A percentile compares a stretch with the other conserved stretches of the same genome.
Conservation (phyloP, 2,113 vertebrate species). For the Phalacrocorax aristotelis region DNA sequence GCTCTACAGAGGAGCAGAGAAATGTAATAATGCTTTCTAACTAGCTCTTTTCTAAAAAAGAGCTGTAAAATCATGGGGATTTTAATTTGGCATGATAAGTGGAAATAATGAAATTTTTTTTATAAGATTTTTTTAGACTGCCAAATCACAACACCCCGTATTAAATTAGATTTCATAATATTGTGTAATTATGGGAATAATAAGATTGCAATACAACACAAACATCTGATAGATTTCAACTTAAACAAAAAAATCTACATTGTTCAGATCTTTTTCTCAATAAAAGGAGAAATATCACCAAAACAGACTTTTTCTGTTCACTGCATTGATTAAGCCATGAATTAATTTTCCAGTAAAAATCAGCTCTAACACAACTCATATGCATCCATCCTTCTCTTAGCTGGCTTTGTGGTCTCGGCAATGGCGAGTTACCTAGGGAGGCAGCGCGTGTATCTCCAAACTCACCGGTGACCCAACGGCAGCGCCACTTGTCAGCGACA, state of each 20-base stretch:
- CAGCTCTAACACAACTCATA: neutral
- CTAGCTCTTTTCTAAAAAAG: neutral
- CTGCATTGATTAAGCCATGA: neutral
- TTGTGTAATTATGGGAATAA: neutral
- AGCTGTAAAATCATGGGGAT: neutral
- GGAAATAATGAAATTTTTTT: neutral
- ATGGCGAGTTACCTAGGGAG: neutral
- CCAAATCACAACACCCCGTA: neutral
- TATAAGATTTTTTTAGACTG: neutral
- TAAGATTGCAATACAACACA: neutral
- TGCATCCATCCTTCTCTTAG: neutral
- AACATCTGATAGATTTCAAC: neutral
- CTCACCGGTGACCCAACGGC: neutral
- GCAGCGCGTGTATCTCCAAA: neutral
- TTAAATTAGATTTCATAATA: neutral
- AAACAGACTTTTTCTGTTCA: neutral
- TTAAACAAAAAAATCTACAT: neutral
- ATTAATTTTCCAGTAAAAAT: neutral
- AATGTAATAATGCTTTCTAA: neutral
- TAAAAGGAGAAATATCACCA: neutral
- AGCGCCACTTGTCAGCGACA: rapidly evolving
- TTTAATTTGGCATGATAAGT: neutral
- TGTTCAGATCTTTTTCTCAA: neutral
- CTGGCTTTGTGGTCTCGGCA: neutral
- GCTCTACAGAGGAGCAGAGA: neutral